Evolutionary conservation across 2,797 vertebrate genomes (phyloP).

Genomic region (Spinibarbus caldwelli): DNA sequence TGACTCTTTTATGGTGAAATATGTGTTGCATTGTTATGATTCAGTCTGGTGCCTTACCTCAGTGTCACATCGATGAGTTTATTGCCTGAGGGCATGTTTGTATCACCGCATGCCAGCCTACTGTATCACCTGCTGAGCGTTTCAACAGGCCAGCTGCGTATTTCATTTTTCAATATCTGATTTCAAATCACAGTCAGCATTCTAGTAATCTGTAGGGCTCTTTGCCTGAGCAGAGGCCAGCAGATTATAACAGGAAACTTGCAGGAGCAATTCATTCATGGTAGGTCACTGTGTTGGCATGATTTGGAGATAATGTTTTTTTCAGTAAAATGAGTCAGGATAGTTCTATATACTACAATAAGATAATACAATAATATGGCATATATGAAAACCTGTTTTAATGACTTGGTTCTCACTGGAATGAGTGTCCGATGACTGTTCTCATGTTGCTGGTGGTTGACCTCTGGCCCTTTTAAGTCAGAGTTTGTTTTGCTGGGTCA

Average conservation of each 20-base stretch:
- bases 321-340: constrained; percentile 38
- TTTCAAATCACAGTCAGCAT: constrained; percentile 5
- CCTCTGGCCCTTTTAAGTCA: not conserved
- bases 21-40: constrained; percentile 61
- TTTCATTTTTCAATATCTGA: constrained; percentile 35
- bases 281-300: not conserved
- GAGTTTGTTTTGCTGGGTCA: constrained; percentile 45
- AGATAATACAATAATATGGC: not conserved
- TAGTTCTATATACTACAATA: not conserved
- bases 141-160: constrained; percentile 20
- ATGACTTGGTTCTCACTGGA: constrained; percentile 39
- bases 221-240: not conserved
- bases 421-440: constrained; percentile 24
- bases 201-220: constrained; percentile 12
- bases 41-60: constrained; percentile 43
- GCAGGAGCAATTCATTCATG: not conserved
- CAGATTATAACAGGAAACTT: not conserved
- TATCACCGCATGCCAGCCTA: constrained; percentile 28
- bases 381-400: not conserved
- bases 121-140: constrained; percentile 38
- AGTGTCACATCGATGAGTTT: constrained; percentile 54
- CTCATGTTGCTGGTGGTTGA: constrained; percentile 18
- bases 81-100: constrained; percentile 48
- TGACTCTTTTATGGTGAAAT: constrained; percentile 37
- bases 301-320: constrained; percentile 5